These are phyloP conservation scores for Chrysocyon brachyurus DNA, from an alignment of 2,797 vertebrate genomes.

Conservation along the genomic window DNA sequence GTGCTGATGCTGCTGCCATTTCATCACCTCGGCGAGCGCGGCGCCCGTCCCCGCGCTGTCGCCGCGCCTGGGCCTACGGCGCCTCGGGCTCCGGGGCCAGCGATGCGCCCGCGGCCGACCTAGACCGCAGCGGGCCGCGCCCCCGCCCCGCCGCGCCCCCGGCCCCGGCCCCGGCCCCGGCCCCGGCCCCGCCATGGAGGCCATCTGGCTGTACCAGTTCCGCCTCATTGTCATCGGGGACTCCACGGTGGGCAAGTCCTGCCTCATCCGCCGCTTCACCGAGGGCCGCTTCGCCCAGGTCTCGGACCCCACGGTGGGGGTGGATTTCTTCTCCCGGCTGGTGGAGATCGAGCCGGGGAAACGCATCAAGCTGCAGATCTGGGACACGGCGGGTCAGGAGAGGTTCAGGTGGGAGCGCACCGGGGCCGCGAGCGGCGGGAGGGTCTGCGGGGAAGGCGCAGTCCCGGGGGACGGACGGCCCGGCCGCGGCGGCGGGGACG, in stretches of 20 bases:
- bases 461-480: background rate
- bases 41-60: constrained; percentile 62
- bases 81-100: constrained; percentile 44
- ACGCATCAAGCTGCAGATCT: constrained; percentile 97
- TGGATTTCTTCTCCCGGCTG: constrained; percentile 98
- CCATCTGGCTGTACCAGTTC: constrained; percentile 98
- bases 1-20: constrained; percentile 95
- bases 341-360: constrained; percentile 98
- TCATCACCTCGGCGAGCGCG: constrained; percentile 89
- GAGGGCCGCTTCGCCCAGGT: constrained; percentile 97
- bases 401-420: constrained; percentile 92
- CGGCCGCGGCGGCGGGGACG: too few relatives aligned
- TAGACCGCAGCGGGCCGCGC: background rate
- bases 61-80: constrained; percentile 72
- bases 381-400: constrained; percentile 96
- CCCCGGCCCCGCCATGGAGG: constrained; percentile 91
- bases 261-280: constrained; percentile 97
- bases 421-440: constrained; percentile 43
- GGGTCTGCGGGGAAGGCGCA: constrained; percentile 69
- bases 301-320: constrained; percentile 97
- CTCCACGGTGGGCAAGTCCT: constrained; percentile 97
- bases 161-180: too few relatives aligned
- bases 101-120: background rate
- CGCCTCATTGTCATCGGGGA: constrained; percentile 97
- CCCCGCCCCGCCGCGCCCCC: background rate